These are phyloP conservation scores for Pogonus chalceus DNA, from an alignment of 1,140 invertebrate species.

Conservation along the genomic window DNA sequence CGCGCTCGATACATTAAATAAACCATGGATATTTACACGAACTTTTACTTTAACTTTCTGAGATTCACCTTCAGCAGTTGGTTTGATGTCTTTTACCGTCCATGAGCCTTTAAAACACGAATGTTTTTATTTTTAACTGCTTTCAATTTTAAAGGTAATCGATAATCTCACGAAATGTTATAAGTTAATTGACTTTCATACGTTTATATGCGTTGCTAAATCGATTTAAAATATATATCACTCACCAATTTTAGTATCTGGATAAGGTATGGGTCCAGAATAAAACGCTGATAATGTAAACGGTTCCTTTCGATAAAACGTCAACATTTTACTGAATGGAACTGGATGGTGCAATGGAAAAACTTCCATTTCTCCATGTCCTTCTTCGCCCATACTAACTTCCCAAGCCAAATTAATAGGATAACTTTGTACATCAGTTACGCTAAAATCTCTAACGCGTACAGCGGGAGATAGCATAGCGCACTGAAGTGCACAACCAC, in stretches of 20 bases:
- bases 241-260: slow-evolving; percentile 71
- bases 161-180: no score
- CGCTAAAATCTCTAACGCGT: slow-evolving; percentile 85
- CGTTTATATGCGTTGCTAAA: not conserved
- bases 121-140: not conserved
- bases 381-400: slow-evolving; percentile 56
- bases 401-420: slow-evolving; percentile 82
- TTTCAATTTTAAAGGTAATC: slow-evolving; percentile 6
- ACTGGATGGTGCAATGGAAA: slow-evolving; percentile 81
- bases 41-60: slow-evolving; percentile 95
- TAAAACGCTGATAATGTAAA: slow-evolving; percentile 83
- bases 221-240: no score
- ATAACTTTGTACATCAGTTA: slow-evolving; percentile 89
- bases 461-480: slow-evolving; percentile 95
- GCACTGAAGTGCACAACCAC: slow-evolving; percentile 92
- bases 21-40: slow-evolving; percentile 84
- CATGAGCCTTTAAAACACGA: slow-evolving; percentile 53
- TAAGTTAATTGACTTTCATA: no score
- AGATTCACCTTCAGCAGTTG: slow-evolving; percentile 73
- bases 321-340: slow-evolving; percentile 89
- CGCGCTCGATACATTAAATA: slow-evolving; percentile 78
- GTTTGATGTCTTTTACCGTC: slow-evolving; percentile 74
- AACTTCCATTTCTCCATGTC: slow-evolving; percentile 56
- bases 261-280: slow-evolving; percentile 56
- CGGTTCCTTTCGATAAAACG: slow-evolving; percentile 80